These are phyloP conservation scores for Xestia xanthographa DNA, from an alignment of 2,888 invertebrate species.

Conservation along the genomic window DNA sequence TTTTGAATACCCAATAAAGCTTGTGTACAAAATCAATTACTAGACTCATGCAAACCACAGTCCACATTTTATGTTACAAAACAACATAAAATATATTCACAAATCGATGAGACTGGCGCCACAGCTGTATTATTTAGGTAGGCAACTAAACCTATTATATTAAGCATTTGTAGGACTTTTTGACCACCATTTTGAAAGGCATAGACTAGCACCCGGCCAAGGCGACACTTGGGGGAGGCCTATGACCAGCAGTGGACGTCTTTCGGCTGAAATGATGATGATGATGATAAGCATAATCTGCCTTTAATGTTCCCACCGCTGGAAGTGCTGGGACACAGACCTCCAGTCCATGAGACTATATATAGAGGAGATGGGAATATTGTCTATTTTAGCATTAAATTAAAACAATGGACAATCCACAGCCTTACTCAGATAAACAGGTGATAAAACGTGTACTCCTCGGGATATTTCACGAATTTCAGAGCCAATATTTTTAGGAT, in stretches of 20 bases:
- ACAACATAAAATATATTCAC: constrained; percentile 63
- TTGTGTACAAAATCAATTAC: constrained; percentile 69
- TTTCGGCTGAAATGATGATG: not conserved
- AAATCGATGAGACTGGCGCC: constrained; percentile 55
- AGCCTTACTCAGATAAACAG: not conserved
- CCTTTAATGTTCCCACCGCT: not conserved
- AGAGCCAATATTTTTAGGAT: not conserved
- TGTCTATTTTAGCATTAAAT: not conserved
- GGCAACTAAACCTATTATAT: not conserved
- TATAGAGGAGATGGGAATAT: no score
- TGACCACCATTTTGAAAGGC: not conserved
- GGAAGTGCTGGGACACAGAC: no score
- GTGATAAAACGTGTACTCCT: not conserved
- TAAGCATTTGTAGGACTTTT: not conserved
- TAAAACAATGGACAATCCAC: not conserved
- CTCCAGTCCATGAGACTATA: no score
- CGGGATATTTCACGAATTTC: not conserved
- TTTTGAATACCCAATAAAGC: constrained; percentile 24
- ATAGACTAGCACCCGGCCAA: no score
- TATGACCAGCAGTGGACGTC: no score
- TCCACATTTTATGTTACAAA: constrained; percentile 63
- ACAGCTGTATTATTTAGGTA: not conserved
- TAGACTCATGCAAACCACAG: constrained; percentile 57
- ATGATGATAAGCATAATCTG: not conserved
- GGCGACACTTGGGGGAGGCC: no score